Base-by-base conservation (phyloP, 2,888 invertebrate genomes). In the Drosophila birchii region DNA sequence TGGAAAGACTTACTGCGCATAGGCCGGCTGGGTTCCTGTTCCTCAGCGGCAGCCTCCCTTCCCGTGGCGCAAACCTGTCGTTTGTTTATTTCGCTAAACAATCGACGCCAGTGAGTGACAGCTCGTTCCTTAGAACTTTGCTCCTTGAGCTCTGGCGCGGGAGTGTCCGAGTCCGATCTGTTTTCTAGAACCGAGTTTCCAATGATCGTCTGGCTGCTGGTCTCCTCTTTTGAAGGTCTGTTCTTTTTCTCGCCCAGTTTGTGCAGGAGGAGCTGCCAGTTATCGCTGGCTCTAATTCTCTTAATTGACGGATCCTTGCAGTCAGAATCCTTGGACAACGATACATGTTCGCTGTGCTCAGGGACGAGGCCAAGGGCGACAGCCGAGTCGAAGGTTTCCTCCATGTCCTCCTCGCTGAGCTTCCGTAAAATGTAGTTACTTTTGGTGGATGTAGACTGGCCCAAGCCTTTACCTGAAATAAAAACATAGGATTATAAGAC, bases 341-440 rank as follows among this genome's bases (percentile, higher is more conserved):
- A 32, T 2, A 34, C 56, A 41, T 51, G 51, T 8, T 26, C 38
- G 29, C 16, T 44, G 36, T 23, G 58, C 2, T 9, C 32, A 7
- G 59, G 49, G 12, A 73, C 8, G 1, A 66, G 67, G n/a, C 66
- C 57, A 32, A 83, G 86, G 47, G 68, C 81, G 20, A 83, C 86
- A 32, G 86, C 43, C 7, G 84, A 78, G 26, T 86, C 74, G 11
- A 69, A 86, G 32, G 77, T 75, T 53, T 88, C 89, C 60, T 74
- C 85, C 6, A 55, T 34, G 20, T 32, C 32, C 32, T 49, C 47
- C 32, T 49, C 32, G 16, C n/a, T 39, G 3, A 67, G 57, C n/a
- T 78, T 76, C 82, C 89, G 87, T 76, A 85, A 72, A 20, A 80
- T 78, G n/a, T 77, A 71, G 4, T 78, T 87, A 51, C 80, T 84